A percentile compares a stretch with the other conserved stretches of the same genome.
Evolutionary conservation across 2,113 vertebrate species (phyloP).

Genomic region (Mohoua ochrocephala): DNA sequence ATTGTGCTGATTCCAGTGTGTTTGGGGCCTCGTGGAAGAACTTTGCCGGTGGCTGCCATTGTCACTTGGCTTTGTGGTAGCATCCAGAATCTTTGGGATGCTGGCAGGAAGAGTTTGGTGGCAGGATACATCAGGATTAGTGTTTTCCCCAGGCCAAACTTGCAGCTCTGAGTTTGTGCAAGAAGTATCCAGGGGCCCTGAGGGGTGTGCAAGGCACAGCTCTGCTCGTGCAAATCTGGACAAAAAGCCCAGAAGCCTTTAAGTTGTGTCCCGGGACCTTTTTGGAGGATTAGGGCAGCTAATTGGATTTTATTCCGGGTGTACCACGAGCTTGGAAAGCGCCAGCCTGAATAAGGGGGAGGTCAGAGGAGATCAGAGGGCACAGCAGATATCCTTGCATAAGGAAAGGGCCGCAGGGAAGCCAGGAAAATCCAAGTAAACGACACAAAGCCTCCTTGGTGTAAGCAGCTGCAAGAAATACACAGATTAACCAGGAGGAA

Average conservation of each 20-base stretch:
- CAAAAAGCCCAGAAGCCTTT: background rate
- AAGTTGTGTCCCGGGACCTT: fast-evolving
- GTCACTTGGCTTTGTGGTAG: background rate
- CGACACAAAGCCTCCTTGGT: background rate
- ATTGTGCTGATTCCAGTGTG: fast-evolving
- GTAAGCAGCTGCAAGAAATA: background rate
- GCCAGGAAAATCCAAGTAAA: background rate
- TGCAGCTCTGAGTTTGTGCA: background rate
- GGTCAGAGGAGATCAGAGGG: background rate
- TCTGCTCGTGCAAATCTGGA: background rate
- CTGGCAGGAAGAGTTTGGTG: background rate
- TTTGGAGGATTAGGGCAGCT: background rate
- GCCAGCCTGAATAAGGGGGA: background rate
- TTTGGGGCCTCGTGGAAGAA: fast-evolving
- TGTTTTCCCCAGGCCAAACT: background rate
- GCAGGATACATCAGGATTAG: background rate
- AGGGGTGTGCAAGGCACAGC: background rate
- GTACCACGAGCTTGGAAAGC: fast-evolving
- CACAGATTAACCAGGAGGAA: background rate
- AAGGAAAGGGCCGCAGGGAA: background rate
- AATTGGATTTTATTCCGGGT: background rate
- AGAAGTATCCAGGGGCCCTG: background rate
- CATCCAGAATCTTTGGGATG: background rate
- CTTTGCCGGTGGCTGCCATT: fast-evolving
- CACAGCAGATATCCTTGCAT: background rate